A percentile compares a stretch with the other conserved stretches of the same genome.
Conservation (phyloP, 2,113 vertebrate genomes). For the Chionis minor region DNA sequence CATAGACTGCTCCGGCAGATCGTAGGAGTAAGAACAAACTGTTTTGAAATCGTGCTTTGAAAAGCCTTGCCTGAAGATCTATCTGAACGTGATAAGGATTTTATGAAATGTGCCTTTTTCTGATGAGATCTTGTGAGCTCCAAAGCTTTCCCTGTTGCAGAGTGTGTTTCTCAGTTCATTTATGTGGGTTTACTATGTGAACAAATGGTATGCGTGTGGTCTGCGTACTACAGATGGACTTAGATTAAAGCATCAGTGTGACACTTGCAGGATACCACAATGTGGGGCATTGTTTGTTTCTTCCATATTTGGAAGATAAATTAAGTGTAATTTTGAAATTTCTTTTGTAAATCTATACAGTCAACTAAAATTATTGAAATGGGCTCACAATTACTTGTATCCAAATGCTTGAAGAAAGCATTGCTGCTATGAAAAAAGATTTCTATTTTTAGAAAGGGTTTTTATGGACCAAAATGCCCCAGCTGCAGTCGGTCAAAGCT, state of each 20-base stretch:
- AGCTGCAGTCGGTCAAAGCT: conserved; percentile 77
- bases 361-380: conserved; percentile 77
- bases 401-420: conserved; percentile 84
- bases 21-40: conserved; percentile 50
- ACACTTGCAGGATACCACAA: conserved; percentile 79
- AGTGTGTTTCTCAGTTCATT: conserved; percentile 68
- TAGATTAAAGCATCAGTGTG: conserved; percentile 75
- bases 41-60: conserved; percentile 24
- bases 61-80: conserved; percentile 65
- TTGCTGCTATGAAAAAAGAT: conserved; percentile 84
- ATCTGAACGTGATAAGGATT: conserved; percentile 71
- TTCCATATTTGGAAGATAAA: conserved; percentile 88
- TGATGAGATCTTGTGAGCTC: conserved; percentile 78
- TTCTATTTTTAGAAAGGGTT: conserved; percentile 87
- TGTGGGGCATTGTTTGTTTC: conserved; percentile 83
- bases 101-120: conserved; percentile 86
- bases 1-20: not conserved
- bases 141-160: conserved; percentile 75
- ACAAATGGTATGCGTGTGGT: conserved; percentile 73
- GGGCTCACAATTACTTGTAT: conserved; percentile 78
- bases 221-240: conserved; percentile 68
- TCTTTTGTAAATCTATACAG: conserved; percentile 77
- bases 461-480: conserved; percentile 86
- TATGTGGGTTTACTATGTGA: conserved; percentile 71
- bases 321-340: conserved; percentile 77